Evolutionary conservation across 2,888 invertebrate genomes (phyloP).

Genomic region (Drosophila putrida): DNA sequence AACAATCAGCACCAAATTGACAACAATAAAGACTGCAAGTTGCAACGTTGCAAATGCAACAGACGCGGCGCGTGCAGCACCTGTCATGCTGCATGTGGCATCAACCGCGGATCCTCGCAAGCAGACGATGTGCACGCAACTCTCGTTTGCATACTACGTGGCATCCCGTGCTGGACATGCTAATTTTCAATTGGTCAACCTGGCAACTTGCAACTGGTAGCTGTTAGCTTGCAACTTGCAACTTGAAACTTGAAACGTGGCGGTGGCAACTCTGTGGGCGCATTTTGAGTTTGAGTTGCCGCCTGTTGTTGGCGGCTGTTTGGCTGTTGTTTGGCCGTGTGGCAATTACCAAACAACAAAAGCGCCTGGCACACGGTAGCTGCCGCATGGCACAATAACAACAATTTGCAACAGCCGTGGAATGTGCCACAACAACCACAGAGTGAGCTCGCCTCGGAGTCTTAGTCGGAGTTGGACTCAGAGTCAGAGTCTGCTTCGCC

Average conservation of each 20-base stretch:
- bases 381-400: conserved; percentile 42
- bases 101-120: conserved; percentile 32
- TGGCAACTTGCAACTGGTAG: conserved; percentile 24
- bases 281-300: conserved; percentile 68
- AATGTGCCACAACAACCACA: conserved; percentile 32
- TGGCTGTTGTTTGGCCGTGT: conserved; percentile 19
- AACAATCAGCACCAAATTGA: conserved; percentile 73
- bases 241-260: conserved; percentile 10
- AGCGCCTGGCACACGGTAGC: conserved; percentile 61
- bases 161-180: conserved; percentile 64
- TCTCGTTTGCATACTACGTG: conserved; percentile 62
- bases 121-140: conserved; percentile 61
- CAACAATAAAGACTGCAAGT: conserved; percentile 62
- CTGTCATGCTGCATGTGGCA: conserved; percentile 38
- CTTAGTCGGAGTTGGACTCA: neutral
- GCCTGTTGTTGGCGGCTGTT: conserved; percentile 23
- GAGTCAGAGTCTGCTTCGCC: conserved; percentile 31
- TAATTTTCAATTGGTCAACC: conserved; percentile 75
- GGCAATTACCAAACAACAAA: conserved; percentile 68
- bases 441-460: neutral
- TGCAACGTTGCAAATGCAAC: conserved; percentile 8
- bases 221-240: conserved; percentile 16
- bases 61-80: conserved; percentile 50
- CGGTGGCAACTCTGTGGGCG: conserved; percentile 39
- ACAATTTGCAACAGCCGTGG: conserved; percentile 52